A percentile compares a stretch with the other conserved stretches of the same genome.
Evolutionary conservation across 2,113 vertebrate genomes (phyloP).

Genomic region (Dasyprocta punctata): DNA sequence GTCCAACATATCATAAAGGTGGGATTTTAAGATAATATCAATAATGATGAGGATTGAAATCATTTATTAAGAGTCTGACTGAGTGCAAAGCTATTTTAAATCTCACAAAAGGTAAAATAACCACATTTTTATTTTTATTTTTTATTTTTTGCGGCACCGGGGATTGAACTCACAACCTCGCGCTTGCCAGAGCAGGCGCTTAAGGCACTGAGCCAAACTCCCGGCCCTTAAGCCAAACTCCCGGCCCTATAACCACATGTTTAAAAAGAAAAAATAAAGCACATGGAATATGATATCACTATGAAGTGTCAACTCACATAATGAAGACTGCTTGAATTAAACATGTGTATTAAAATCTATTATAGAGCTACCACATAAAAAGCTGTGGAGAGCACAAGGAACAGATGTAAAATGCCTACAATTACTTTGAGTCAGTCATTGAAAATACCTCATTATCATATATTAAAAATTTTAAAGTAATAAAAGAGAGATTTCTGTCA

Average conservation of each 20-base stretch:
- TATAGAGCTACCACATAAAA: not conserved
- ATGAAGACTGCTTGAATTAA: not conserved
- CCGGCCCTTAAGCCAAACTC: too few species aligned
- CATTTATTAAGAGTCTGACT: not conserved
- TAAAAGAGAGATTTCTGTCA: not conserved
- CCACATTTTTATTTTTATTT: not conserved
- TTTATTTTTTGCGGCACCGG: too few species aligned
- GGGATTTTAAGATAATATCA: not conserved
- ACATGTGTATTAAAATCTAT: not conserved
- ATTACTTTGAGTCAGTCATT: not conserved
- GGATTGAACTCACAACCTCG: too few species aligned
- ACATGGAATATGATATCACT: not conserved
- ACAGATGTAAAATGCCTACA: not conserved
- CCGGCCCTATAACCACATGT: too few species aligned
- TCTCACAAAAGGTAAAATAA: not conserved
- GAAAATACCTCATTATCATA: not conserved
- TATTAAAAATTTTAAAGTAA: not conserved
- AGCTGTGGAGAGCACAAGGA: not conserved
- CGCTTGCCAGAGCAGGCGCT: too few species aligned
- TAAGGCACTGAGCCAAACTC: too few species aligned
- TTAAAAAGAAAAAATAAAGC: not conserved
- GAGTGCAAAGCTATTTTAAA: not conserved
- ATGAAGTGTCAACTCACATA: not conserved
- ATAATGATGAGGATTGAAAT: not conserved
- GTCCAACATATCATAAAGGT: not conserved